Base-by-base conservation (phyloP, 2,113 vertebrate species). In the Anguilla rostrata region DNA sequence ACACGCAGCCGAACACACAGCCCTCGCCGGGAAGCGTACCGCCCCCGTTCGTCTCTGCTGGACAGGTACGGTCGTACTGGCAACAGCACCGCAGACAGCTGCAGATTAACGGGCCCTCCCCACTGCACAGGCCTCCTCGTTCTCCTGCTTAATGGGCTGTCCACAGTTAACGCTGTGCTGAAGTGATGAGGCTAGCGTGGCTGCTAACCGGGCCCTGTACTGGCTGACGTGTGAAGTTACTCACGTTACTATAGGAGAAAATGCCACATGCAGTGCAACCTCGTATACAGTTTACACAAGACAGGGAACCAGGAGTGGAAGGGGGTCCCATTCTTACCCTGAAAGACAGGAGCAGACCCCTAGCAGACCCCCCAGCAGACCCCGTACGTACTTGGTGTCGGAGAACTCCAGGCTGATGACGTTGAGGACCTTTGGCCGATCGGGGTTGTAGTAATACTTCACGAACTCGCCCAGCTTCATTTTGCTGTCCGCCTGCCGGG, bases 351-450 rank as follows among this genome's bases (percentile, higher is more conserved):
- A 80, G 87, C 34, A 40, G 86, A 82, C 88, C 84, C 34, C 34
- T 34, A 34, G 34, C 34, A 34, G 34, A 87, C 29, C 0, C 18
- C 6, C 60, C 90, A 5, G 15, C 29, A 63, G 14, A 87, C 39
- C 0, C 18, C 6, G 6, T 14, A 94, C 98, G 97, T 93, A 99
- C 98, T 97, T 99, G 14, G 97, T 98, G 94, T 99, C 98, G 0
- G 98, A 99, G 93, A 99, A 99, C 94, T 99, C 98, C 92, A 99
- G 96, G 94, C 98, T 99, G 96, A 99, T 99, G 93, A 99, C 97
- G 92, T 99, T 99, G 93, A 99, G 96, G 90, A 99, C 98, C 94
- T 99, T 99, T 79, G 98, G 97, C 92, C 97, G 96, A 81, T 97
- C 95, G 84, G 96, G 93, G 81, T 95, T 96, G 92, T 92, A 98